These are phyloP conservation scores for Drosophila quasianomalipes DNA, from an alignment of 2,888 invertebrate species.

Conservation along the genomic window DNA sequence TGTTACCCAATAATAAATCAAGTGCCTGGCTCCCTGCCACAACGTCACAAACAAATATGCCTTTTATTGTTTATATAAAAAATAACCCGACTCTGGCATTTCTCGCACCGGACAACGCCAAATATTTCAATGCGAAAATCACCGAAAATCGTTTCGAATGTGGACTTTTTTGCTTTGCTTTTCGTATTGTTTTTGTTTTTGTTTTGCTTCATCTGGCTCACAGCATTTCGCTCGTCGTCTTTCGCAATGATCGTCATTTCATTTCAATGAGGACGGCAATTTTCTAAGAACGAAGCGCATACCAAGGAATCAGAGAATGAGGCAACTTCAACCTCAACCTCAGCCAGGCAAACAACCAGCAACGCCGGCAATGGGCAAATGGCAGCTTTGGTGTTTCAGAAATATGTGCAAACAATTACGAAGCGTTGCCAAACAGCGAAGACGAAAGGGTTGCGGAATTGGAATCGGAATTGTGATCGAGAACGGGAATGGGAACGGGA, in stretches of 20 bases:
- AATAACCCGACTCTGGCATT: constrained; percentile 56
- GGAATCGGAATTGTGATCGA: constrained; percentile 35
- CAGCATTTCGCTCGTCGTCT: background rate
- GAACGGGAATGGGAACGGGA: constrained; percentile 34
- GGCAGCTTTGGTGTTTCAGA: constrained; percentile 74
- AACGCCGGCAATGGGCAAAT: constrained; percentile 61
- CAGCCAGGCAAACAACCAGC: constrained; percentile 15
- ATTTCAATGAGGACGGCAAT: constrained; percentile 80
- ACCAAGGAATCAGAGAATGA: constrained; percentile 63
- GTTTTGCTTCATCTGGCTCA: background rate
- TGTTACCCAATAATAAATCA: constrained; percentile 82
- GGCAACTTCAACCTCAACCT: constrained; percentile 1
- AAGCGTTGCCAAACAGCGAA: constrained; percentile 30
- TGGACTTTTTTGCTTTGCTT: constrained; percentile 36
- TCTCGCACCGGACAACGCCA: constrained; percentile 73
- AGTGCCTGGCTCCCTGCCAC: constrained; percentile 42
- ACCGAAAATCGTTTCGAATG: constrained; percentile 71
- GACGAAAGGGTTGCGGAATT: constrained; percentile 35
- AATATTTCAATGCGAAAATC: constrained; percentile 78
- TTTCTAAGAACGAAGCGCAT: constrained; percentile 80
- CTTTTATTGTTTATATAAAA: constrained; percentile 74
- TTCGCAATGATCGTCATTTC: constrained; percentile 62
- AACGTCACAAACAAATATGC: constrained; percentile 73
- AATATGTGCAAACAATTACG: constrained; percentile 81
- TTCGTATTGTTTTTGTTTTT: constrained; percentile 15